A percentile compares a stretch with the other conserved stretches of the same genome.
These are phyloP conservation scores for Lasioglossum marginatum DNA, from an alignment of 2,888 invertebrate species.

Conservation along the genomic window DNA sequence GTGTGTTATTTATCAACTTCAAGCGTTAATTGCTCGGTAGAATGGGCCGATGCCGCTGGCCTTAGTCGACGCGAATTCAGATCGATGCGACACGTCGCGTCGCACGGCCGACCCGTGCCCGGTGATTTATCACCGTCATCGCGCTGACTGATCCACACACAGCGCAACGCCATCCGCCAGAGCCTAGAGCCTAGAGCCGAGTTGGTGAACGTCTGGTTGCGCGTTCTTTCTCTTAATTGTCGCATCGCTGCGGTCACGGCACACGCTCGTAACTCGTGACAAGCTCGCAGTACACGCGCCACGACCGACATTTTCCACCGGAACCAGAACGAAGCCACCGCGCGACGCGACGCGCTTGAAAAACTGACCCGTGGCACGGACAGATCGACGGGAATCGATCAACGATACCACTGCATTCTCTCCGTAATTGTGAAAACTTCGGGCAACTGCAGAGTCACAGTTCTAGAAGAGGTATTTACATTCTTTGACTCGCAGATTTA, in stretches of 20 bases:
- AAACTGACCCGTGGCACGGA: neutral
- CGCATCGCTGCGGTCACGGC: constrained; percentile 18
- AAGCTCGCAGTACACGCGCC: neutral
- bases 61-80: constrained; percentile 51
- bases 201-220: constrained; percentile 52
- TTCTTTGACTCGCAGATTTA: neutral
- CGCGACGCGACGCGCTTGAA: neutral
- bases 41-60: constrained; percentile 41
- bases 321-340: neutral
- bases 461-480: too few species aligned
- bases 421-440: neutral
- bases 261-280: neutral
- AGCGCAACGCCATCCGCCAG: neutral
- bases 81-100: constrained; percentile 47
- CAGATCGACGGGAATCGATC: neutral
- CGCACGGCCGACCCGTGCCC: constrained; percentile 22
- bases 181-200: neutral
- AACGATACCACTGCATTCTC: neutral
- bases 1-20: constrained; percentile 64
- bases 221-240: constrained; percentile 59
- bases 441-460: neutral
- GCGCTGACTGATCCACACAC: constrained; percentile 58
- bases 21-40: constrained; percentile 60
- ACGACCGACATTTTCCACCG: neutral
- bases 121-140: constrained; percentile 70